Base-by-base conservation (phyloP, 2,888 invertebrate species). In the Blastobasis adustella region DNA sequence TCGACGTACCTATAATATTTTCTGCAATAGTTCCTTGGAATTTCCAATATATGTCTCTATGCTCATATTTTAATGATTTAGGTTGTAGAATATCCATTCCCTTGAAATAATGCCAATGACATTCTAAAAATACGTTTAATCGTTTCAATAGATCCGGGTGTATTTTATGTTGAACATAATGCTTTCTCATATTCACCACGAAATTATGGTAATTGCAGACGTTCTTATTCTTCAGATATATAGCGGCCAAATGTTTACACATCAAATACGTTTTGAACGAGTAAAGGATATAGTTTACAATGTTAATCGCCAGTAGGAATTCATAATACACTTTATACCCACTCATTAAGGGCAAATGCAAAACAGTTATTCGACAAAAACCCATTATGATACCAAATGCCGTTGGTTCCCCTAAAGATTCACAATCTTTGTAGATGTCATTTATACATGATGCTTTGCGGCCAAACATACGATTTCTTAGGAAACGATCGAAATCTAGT, bases 81-180 rank as follows among this genome's bases (percentile, higher is more conserved):
- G 76, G 72, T 43, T 75, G 59, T 61, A 81, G 63, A 0, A 82
- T 67, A 55, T 82, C 79, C 51, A 66, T 66, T 5, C 83, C 82
- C 45, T 69, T 65, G 52, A 73, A 76, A 61, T 81, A 78, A 56
- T 77, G 81, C 81, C 83, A 85, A 54, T 83, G 79, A 45, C 83
- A 83, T 10, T 57, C n/a, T 45, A 84, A 64, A 63, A 82, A 83
- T 53, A 63, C 71, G 41, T 79, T 65, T 37, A 85, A 60, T 6
- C 82, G 73, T 49, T 58, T 69, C 47, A 80, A 55, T 41, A 84
- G 62, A 52, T 71, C 69, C 0, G 61, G 67, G 51, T 82, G 80
- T 49, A 83, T 74, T 52, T 71, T 70, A 51, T 76, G 67, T 49
- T 67, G 58, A 10, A 61, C 52, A 49, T 77, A 84, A 61, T 71